These are phyloP conservation scores for Serinus canaria DNA, from an alignment of 2,113 vertebrate genomes.

Conservation along the genomic window DNA sequence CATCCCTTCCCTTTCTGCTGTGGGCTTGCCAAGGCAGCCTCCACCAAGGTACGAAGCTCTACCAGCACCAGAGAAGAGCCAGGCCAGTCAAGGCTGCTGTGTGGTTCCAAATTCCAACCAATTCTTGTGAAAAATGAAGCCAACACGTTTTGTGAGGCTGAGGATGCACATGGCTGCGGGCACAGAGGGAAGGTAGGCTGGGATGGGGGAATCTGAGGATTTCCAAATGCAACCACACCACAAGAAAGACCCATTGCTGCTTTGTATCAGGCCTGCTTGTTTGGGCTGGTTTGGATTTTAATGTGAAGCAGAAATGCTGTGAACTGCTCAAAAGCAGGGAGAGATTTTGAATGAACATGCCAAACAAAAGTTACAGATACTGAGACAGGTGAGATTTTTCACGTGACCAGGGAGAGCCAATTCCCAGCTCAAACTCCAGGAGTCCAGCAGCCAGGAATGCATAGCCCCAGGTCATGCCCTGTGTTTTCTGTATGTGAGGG, in stretches of 20 bases:
- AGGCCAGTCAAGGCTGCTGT: background rate
- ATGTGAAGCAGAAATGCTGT: background rate
- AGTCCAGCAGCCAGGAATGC: background rate
- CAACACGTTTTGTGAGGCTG: rapidly evolving
- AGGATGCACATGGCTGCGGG: rapidly evolving
- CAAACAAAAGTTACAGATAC: background rate
- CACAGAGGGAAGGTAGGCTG: background rate
- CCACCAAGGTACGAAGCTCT: background rate
- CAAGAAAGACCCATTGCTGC: background rate
- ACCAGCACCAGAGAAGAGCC: background rate
- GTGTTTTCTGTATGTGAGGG: background rate
- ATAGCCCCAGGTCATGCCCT: background rate
- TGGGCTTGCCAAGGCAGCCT: background rate
- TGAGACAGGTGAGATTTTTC: background rate
- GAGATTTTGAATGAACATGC: background rate
- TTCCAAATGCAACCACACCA: background rate
- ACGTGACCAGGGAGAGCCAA: background rate
- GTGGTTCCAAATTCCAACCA: background rate
- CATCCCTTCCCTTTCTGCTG: background rate
- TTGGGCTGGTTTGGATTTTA: background rate
- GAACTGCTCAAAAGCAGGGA: background rate
- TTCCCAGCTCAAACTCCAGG: background rate
- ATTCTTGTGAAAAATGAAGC: rapidly evolving
- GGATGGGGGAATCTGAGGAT: background rate
- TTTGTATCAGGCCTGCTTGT: background rate